Evolutionary conservation across 2,113 vertebrate genomes (phyloP), one percentile per base, ranked within the genome.

Genomic region (Neoarius graeffei): DNA sequence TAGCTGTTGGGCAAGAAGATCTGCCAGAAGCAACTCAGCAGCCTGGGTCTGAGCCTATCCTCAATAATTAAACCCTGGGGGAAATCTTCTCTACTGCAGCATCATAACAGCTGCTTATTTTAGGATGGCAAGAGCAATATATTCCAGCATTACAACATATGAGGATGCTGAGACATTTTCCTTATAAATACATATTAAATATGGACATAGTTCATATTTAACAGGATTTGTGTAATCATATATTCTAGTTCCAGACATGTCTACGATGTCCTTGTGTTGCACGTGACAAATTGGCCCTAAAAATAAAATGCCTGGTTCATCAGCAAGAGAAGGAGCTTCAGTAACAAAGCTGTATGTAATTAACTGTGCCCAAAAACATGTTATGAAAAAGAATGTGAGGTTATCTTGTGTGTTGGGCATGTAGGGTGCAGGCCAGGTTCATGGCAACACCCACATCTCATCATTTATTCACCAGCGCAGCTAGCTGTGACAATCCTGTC

Each of bases 391-490:
- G 50, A 14, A 27, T 62, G 56, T 35, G 64, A 57, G 69, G 11
- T 74, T 50, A 80, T 88, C 8, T 86, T 14, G 20, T 25, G n/a
- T 56, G 52, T 59, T 54, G 20, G 67, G 84, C 27, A 81, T 35
- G 77, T 67, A 84, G 54, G 60, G 73, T 80, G 84, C 85, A 94
- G 91, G 93, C 93, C 92, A 89, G 85, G 89, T 48, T 91, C 90
- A 89, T 91, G 91, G 92, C 90, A 92, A 84, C 69, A 82, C 73
- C 23, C 74, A 42, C 85, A 92, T 93, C 94, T 94, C 94, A 95
- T 95, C 92, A 95, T 93, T 95, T 95, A 95, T 96, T 95, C 93
- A 95, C 92, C 92, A 94, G 88, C 93, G 87, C 94, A 94, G 93
- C 94, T 93, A 87, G 91, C 92, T 91, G 88, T 88, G 86, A 91